phyloP scores from a whole-genome alignment of 2,888 invertebrate species.

The Cyclophora punctaria region DNA sequence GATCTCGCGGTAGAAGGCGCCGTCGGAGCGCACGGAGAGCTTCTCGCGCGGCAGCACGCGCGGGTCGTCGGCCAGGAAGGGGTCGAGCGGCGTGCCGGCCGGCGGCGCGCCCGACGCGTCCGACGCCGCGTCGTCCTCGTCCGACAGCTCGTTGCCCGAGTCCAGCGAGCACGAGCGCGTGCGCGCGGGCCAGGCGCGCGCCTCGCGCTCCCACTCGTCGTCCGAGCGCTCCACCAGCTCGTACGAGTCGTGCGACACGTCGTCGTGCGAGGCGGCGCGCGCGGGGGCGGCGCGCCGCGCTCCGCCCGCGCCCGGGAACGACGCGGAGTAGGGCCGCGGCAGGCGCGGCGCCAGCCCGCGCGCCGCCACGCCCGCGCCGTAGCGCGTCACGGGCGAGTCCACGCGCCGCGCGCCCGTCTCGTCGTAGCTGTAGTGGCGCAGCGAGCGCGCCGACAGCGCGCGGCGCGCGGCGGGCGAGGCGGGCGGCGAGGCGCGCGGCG shows the following conservation, averaged over 20 bases:
- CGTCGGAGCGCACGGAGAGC: conserved; percentile 82
- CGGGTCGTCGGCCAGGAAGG: conserved; percentile 87
- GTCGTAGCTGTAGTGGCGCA: conserved; percentile 85
- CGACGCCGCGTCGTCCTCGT: conserved; percentile 74
- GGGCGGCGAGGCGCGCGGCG: conserved; percentile 16
- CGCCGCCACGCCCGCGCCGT: conserved; percentile 59
- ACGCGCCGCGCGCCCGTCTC: conserved; percentile 77
- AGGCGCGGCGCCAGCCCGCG: conserved; percentile 67
- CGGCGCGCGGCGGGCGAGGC: conserved; percentile 55
- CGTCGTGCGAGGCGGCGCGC: conserved; percentile 85
- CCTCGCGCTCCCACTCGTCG: conserved; percentile 69
- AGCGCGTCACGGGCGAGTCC: conserved; percentile 47
- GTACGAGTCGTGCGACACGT: conserved; percentile 91
- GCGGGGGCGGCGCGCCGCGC: conserved; percentile 79
- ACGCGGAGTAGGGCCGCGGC: conserved; percentile 82
- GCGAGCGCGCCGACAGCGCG: conserved; percentile 87
- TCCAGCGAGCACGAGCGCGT: conserved; percentile 83
- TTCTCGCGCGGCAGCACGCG: conserved; percentile 82
- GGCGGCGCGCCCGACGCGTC: conserved; percentile 77
- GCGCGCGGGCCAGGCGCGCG: conserved; percentile 49
- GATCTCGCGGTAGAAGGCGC: conserved; percentile 81
- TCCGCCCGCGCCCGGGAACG: conserved; percentile 87
- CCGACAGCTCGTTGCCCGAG: conserved; percentile 85
- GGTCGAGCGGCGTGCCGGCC: conserved; percentile 82
- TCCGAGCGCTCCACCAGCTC: conserved; percentile 87